A percentile compares a stretch with the other conserved stretches of the same genome.
phyloP scores from a whole-genome alignment of 2,888 invertebrate species.

The Cephus runcator region DNA sequence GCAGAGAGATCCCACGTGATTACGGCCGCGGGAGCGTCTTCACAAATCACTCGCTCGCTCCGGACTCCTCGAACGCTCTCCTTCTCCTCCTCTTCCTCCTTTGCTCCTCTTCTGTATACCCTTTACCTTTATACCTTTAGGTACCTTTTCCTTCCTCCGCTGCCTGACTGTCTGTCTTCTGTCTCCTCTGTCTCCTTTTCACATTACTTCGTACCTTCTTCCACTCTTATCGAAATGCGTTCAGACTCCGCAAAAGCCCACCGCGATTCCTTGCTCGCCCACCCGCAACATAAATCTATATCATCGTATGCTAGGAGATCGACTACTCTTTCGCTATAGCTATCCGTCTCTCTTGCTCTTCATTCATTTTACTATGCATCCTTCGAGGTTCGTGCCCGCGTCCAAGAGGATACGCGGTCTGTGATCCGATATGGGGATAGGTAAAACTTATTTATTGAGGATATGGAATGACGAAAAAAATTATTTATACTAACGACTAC shows the following conservation, averaged over 20 bases:
- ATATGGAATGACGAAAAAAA: background rate
- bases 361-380: background rate
- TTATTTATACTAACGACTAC: background rate
- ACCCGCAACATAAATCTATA: slow-evolving; percentile 52
- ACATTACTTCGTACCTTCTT: slow-evolving; percentile 16
- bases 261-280: slow-evolving; percentile 12
- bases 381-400: background rate
- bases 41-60: slow-evolving; percentile 62
- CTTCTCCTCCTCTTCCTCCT: slow-evolving; percentile 28
- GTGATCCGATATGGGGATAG: background rate
- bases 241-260: slow-evolving; percentile 27
- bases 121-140: slow-evolving; percentile 34
- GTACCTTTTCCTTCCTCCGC: slow-evolving; percentile 20
- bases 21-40: slow-evolving; percentile 63
- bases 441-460: background rate
- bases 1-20: slow-evolving; percentile 64
- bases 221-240: slow-evolving; percentile 28
- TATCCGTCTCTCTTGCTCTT: slow-evolving; percentile 9
- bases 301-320: slow-evolving; percentile 27
- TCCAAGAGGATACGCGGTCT: background rate
- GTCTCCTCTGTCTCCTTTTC: slow-evolving; percentile 14
- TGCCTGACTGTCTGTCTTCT: slow-evolving; percentile 20
- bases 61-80: slow-evolving; percentile 34
- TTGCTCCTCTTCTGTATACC: slow-evolving; percentile 32
- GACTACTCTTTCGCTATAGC: slow-evolving; percentile 10